Evolutionary conservation across 1,140 invertebrate species (phyloP).

Genomic region (Cyclina sinensis): DNA sequence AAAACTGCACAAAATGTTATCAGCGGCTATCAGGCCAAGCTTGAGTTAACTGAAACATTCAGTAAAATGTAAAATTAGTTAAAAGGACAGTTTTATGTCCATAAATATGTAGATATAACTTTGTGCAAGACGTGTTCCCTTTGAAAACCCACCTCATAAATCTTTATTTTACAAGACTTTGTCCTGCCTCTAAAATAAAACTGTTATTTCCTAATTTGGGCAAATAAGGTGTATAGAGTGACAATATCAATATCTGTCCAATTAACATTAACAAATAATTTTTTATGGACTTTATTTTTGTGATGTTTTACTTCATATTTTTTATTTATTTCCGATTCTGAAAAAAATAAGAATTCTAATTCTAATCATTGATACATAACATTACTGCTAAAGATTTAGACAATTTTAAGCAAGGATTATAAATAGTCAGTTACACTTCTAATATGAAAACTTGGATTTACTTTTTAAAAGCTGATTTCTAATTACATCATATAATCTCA

Average conservation of each 20-base stretch:
- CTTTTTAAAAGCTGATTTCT: too few relatives aligned
- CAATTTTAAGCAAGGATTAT: too few relatives aligned
- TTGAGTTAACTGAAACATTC: constrained; percentile 1
- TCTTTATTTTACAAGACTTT: constrained; percentile 54
- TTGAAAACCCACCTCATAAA: constrained; percentile 55
- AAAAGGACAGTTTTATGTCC: constrained; percentile 64
- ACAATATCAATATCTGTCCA: neutral
- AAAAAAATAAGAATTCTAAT: too few relatives aligned
- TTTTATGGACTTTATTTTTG: too few relatives aligned
- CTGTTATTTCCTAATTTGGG: constrained; percentile 36
- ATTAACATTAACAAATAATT: neutral
- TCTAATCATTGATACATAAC: too few relatives aligned
- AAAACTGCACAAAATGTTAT: too few relatives aligned
- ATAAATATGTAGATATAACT: constrained; percentile 49
- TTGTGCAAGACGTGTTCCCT: constrained; percentile 24
- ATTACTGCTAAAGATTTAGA: too few relatives aligned
- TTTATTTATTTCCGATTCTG: too few relatives aligned
- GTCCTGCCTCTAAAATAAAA: constrained; percentile 37
- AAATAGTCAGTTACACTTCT: too few relatives aligned
- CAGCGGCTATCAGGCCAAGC: neutral
- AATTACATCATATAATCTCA: too few relatives aligned
- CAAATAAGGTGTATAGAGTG: constrained; percentile 15
- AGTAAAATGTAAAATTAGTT: constrained; percentile 58
- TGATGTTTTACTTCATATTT: too few relatives aligned
- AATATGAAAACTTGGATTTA: too few relatives aligned